phyloP scores from a whole-genome alignment of 2,113 vertebrate genomes.

The Hydrolagus affinis region DNA sequence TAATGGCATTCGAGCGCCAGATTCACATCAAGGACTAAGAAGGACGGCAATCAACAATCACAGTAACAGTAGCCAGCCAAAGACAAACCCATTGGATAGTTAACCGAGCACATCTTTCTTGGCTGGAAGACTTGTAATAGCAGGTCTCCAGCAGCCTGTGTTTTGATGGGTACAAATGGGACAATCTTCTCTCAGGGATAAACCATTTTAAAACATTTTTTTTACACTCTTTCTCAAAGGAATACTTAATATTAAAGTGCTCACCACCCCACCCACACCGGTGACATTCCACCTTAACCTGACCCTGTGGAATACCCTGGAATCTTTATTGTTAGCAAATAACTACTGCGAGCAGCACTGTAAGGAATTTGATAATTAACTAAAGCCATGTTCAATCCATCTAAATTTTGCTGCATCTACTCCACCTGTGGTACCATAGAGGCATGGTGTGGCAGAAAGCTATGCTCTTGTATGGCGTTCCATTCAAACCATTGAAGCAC shows the following conservation, averaged over 20 bases:
- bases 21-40: background rate
- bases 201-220: background rate
- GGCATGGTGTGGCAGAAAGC: background rate
- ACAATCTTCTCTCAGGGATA: background rate
- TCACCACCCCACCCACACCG: background rate
- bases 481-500: background rate
- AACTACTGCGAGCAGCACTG: background rate
- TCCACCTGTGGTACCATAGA: too few species aligned
- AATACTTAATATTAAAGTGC: background rate
- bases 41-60: slow-evolving; percentile 9
- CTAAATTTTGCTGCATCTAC: background rate
- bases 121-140: background rate
- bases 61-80: background rate
- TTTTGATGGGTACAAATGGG: background rate
- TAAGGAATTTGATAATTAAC: background rate
- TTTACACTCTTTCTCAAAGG: background rate
- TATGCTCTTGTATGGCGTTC: background rate
- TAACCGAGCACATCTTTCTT: too few species aligned
- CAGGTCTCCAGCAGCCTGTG: background rate
- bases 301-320: background rate
- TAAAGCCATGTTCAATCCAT: background rate
- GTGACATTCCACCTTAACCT: background rate
- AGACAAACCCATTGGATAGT: background rate
- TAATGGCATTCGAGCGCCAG: background rate
- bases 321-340: background rate